Evolutionary conservation across 2,797 vertebrate species (phyloP).

Genomic region (Hypotaenidia okinawae): DNA sequence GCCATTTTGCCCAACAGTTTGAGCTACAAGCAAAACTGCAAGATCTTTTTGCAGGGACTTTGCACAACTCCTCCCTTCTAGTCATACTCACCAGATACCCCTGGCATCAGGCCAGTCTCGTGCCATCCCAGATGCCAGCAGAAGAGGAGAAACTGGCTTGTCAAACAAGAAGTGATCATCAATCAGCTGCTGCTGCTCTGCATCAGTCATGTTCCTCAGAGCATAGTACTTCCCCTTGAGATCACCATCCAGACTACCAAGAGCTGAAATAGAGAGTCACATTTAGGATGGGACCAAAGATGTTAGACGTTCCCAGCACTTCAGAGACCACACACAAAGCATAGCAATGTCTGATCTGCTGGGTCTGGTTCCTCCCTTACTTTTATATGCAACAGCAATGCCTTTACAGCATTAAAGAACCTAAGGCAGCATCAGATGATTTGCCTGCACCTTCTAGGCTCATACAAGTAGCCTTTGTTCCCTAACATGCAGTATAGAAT

Average conservation of each 20-base stretch:
- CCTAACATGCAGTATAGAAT: neutral
- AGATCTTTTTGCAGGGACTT: neutral
- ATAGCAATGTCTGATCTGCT: neutral
- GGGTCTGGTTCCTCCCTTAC: neutral
- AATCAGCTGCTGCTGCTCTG: slow-evolving; percentile 95
- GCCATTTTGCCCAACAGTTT: neutral
- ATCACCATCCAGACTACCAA: slow-evolving; percentile 88
- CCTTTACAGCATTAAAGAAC: neutral
- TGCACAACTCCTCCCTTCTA: accelerated
- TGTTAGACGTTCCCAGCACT: neutral
- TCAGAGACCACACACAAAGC: neutral
- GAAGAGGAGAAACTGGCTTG: slow-evolving; percentile 94
- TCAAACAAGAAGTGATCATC: slow-evolving; percentile 98
- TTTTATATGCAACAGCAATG: slow-evolving; percentile 26
- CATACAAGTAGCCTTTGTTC: slow-evolving; percentile 10
- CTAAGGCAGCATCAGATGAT: slow-evolving; percentile 12
- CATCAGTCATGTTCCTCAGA: slow-evolving; percentile 92
- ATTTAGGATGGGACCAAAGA: neutral
- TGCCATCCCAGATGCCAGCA: slow-evolving; percentile 94
- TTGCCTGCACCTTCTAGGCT: slow-evolving; percentile 28
- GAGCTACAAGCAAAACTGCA: neutral
- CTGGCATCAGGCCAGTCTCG: slow-evolving; percentile 95
- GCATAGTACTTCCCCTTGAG: slow-evolving; percentile 94
- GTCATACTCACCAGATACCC: slow-evolving; percentile 89
- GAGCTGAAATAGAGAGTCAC: slow-evolving; percentile 76